A percentile compares a stretch with the other conserved stretches of the same genome.
Evolutionary conservation across 30 jellyfish, hydroid and myxozoan species (phyloP).

Genomic region (Hydractinia symbiolongicarpus): DNA sequence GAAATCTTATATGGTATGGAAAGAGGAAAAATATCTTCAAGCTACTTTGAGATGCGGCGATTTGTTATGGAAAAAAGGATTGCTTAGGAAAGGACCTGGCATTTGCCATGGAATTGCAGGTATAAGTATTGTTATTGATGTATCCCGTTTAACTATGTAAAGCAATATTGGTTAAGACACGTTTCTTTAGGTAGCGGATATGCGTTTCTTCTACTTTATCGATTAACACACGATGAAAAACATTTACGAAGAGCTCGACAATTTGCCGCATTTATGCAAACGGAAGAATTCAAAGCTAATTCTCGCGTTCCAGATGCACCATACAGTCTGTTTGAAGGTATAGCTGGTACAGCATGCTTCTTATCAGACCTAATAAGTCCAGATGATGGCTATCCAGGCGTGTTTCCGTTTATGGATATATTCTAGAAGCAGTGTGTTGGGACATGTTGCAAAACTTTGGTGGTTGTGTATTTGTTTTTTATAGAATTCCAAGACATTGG

Average conservation of each 20-base stretch:
- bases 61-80: slow-evolving; percentile 78
- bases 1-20: slow-evolving; percentile 85
- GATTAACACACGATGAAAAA: slow-evolving; percentile 74
- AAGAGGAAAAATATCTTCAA: slow-evolving; percentile 67
- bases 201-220: slow-evolving; percentile 76
- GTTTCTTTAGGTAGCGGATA: slow-evolving; percentile 85
- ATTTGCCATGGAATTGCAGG: slow-evolving; percentile 99
- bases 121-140: slow-evolving; percentile 4
- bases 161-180: background rate
- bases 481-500: no score
- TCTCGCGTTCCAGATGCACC: slow-evolving; percentile 99
- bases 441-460: no score
- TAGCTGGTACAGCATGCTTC: slow-evolving; percentile 99
- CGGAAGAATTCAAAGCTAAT: slow-evolving; percentile 93
- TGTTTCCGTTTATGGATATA: slow-evolving; percentile 90
- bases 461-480: no score
- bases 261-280: slow-evolving; percentile 98
- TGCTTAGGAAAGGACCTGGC: slow-evolving; percentile 96
- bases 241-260: slow-evolving; percentile 85
- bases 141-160: background rate
- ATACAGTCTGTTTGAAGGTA: slow-evolving; percentile 94
- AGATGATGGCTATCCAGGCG: slow-evolving; percentile 45
- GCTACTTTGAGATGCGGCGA: slow-evolving; percentile 92
- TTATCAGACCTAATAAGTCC: slow-evolving; percentile 86
- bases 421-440: slow-evolving; percentile 8